Evolutionary conservation across 1,140 invertebrate species (phyloP).

Genomic region (Pinna nobilis): DNA sequence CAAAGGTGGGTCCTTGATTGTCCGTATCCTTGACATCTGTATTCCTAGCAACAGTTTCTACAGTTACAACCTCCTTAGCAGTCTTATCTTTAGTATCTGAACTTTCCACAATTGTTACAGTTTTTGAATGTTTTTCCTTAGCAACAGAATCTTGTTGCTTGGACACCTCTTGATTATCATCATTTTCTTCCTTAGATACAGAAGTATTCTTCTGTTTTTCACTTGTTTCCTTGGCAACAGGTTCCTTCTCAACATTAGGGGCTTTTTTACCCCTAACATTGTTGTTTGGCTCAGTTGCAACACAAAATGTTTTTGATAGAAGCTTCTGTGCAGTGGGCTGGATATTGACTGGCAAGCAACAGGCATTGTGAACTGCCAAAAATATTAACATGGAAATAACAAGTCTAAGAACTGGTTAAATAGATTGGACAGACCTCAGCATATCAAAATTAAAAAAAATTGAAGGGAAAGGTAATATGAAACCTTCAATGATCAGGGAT

Average conservation of each 20-base stretch:
- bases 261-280: conserved; percentile 51
- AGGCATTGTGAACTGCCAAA: conserved; percentile 59
- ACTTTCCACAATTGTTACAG: conserved; percentile 7
- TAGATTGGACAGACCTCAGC: no score
- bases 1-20: background rate
- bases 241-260: conserved; percentile 8
- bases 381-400: no score
- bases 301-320: conserved; percentile 49
- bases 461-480: no score
- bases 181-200: conserved; percentile 8
- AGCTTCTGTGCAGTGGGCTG: conserved; percentile 46
- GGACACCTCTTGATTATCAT: background rate
- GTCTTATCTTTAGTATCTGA: conserved; percentile 1
- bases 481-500: no score
- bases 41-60: background rate
- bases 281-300: conserved; percentile 55
- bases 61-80: background rate
- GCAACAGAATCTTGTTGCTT: no score
- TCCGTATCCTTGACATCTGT: background rate
- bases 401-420: no score
- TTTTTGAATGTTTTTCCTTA: conserved; percentile 4
- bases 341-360: conserved; percentile 50
- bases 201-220: conserved; percentile 2
- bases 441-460: no score
- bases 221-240: background rate